phyloP scores from a whole-genome alignment of 2,113 vertebrate species.

The Paradisaea rubra region DNA sequence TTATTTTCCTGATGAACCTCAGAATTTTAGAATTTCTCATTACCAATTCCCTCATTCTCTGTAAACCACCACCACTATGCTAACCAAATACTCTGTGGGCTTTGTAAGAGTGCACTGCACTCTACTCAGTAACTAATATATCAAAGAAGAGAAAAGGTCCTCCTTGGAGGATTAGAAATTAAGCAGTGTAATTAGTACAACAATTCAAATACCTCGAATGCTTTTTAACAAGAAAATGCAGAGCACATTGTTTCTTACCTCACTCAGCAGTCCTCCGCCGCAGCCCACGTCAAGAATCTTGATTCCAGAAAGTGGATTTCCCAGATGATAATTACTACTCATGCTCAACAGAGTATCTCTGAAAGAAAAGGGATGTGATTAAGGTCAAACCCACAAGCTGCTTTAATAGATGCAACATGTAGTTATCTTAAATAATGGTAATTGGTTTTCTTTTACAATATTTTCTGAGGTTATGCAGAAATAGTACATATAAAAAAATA shows the following conservation, averaged over 20 bases:
- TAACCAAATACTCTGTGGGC: background rate
- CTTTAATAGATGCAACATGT: background rate
- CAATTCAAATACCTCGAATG: rapidly evolving
- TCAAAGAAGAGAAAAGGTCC: background rate
- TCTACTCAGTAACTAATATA: background rate
- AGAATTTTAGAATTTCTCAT: background rate
- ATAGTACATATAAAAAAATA: background rate
- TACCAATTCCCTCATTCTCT: background rate
- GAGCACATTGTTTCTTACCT: slow-evolving; percentile 70
- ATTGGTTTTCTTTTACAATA: background rate
- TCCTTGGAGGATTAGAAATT: background rate
- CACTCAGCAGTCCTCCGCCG: slow-evolving; percentile 89
- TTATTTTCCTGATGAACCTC: background rate
- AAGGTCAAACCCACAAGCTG: background rate
- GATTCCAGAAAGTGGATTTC: slow-evolving; percentile 81
- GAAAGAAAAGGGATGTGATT: background rate
- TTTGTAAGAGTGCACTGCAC: background rate
- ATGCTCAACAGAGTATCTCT: slow-evolving; percentile 90
- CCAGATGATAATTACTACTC: slow-evolving; percentile 67
- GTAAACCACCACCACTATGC: background rate
- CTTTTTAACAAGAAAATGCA: background rate
- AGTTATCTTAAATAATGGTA: background rate
- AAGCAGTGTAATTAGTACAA: background rate
- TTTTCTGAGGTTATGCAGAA: background rate
- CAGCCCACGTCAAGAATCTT: slow-evolving; percentile 92